Percentiles rank a stretch among this genome's conserved stretches.
These are phyloP conservation scores for Mesocentrotus franciscanus DNA, from an alignment of 53 echinoderm and acorn worm genomes.

Conservation along the genomic window DNA sequence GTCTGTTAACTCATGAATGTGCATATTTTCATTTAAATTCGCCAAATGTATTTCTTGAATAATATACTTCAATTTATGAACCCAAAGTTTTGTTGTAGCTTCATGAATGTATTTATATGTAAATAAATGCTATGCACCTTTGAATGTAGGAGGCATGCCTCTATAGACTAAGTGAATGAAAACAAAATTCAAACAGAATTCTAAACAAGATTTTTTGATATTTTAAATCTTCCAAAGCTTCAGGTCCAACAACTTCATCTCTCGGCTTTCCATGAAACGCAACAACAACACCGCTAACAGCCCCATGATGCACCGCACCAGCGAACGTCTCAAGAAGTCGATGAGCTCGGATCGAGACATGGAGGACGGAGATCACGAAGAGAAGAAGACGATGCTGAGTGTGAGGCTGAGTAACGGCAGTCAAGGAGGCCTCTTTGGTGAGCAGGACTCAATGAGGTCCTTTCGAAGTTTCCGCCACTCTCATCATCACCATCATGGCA, in stretches of 20 bases:
- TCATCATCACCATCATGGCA: slow-evolving; percentile 64
- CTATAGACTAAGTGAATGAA: background rate
- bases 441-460: slow-evolving; percentile 90
- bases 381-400: slow-evolving; percentile 82
- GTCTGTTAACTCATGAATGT: too few relatives aligned
- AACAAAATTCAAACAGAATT: background rate
- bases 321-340: slow-evolving; percentile 85
- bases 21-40: background rate
- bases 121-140: background rate
- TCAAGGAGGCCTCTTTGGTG: slow-evolving; percentile 72
- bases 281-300: slow-evolving; percentile 85
- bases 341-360: slow-evolving; percentile 71
- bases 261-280: slow-evolving; percentile 96
- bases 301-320: slow-evolving; percentile 91
- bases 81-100: background rate
- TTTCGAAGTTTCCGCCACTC: slow-evolving; percentile 72
- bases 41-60: background rate
- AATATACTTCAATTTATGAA: background rate
- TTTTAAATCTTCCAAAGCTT: slow-evolving; percentile 70
- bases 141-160: background rate
- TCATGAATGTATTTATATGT: background rate
- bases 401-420: slow-evolving; percentile 75
- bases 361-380: slow-evolving; percentile 83
- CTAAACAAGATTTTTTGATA: background rate
- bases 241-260: slow-evolving; percentile 94